Evolutionary conservation across 2,888 invertebrate genomes (phyloP).

Genomic region (Galerucella calmariensis): DNA sequence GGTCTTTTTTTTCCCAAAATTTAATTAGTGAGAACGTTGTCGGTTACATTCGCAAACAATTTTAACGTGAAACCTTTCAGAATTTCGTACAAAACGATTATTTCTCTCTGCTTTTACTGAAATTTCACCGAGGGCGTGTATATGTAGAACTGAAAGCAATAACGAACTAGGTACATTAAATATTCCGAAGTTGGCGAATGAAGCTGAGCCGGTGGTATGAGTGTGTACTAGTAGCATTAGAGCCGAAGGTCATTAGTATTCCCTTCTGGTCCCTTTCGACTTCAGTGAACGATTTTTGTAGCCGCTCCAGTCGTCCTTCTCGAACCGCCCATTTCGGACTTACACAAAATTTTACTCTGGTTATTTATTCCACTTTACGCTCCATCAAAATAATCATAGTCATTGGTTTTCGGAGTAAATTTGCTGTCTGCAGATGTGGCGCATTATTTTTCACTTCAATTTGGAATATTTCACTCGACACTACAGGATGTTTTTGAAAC

Average conservation of each 20-base stretch:
- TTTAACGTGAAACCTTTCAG: constrained; percentile 25
- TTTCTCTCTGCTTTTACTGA: constrained; percentile 28
- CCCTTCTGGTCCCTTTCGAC: constrained; percentile 37
- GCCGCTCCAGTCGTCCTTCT: constrained; percentile 2
- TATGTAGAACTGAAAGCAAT: constrained; percentile 42
- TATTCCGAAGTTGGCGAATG: constrained; percentile 38
- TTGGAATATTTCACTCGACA: neutral
- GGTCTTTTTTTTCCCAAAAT: neutral
- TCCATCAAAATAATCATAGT: constrained; percentile 27
- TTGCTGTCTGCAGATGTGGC: neutral
- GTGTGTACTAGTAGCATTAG: constrained; percentile 31
- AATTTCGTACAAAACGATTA: constrained; percentile 26
- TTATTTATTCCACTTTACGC: constrained; percentile 35
- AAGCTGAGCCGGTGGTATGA: constrained; percentile 32
- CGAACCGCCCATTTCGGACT: constrained; percentile 29
- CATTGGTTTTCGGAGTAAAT: constrained; percentile 20
- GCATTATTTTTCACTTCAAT: neutral
- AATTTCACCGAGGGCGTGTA: constrained; percentile 29
- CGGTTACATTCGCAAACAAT: constrained; percentile 13
- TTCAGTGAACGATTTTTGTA: constrained; percentile 43
- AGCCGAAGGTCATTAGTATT: constrained; percentile 45
- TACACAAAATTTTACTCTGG: constrained; percentile 28
- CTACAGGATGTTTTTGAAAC: neutral
- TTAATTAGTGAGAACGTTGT: constrained; percentile 4
- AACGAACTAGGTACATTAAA: constrained; percentile 38